Conservation (phyloP, 2,113 vertebrate species). For the Hassar affinis region DNA sequence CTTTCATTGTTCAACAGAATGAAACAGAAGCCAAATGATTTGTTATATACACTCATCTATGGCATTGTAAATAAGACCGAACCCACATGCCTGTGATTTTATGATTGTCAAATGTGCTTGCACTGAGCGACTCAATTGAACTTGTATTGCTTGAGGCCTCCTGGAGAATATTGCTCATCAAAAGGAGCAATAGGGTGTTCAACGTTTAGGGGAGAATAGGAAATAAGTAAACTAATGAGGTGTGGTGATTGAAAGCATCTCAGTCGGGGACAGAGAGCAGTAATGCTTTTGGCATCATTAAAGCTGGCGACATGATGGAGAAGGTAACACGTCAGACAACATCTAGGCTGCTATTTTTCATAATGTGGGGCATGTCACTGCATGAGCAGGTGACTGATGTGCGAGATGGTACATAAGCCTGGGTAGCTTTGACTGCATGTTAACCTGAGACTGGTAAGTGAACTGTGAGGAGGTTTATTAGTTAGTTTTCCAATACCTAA, state of each 20-base stretch:
- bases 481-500: not conserved
- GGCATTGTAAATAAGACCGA: slow-evolving; percentile 11
- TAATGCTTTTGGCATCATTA: slow-evolving; percentile 27
- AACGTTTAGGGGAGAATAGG: slow-evolving; percentile 23
- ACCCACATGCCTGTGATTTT: not conserved
- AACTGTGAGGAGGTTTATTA: not conserved
- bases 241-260: slow-evolving; percentile 46
- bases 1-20: not conserved
- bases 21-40: not conserved
- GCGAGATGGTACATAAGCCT: slow-evolving; percentile 1
- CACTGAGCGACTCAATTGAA: slow-evolving; percentile 21
- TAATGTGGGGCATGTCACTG: not conserved
- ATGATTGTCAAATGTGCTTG: slow-evolving; percentile 18
- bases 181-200: slow-evolving; percentile 40
- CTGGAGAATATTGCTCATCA: slow-evolving; percentile 37
- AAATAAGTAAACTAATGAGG: slow-evolving; percentile 49
- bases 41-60: not conserved
- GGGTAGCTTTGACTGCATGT: slow-evolving; percentile 8
- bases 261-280: slow-evolving; percentile 15
- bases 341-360: slow-evolving; percentile 6
- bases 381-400: not conserved
- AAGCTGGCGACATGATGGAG: slow-evolving; percentile 5
- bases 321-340: slow-evolving; percentile 24
- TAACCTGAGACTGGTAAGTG: slow-evolving; percentile 3
- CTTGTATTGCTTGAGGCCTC: slow-evolving; percentile 18